Base-by-base conservation (phyloP, 1,140 invertebrate species). In the Cheumatopsyche charites region DNA sequence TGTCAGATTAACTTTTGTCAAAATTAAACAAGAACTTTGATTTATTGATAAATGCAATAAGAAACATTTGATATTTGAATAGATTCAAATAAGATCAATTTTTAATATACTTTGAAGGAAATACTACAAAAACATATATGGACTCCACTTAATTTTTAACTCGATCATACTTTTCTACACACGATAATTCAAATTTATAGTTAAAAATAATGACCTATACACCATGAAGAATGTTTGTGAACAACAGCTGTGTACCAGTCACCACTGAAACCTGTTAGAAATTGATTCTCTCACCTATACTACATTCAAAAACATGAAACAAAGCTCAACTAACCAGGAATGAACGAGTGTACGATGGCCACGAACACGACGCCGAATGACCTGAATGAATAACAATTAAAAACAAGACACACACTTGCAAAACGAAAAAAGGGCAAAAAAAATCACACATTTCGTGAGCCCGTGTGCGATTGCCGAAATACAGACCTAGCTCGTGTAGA, bases 401-500 rank as follows among this genome's bases (percentile, higher is more conserved):
- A 62, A 70, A 71, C 58, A 62, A 62, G 49, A 66, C 62, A 72
- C 73, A 72, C 65, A 69, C 73, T 75, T 70, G 55, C 73, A 62
- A 75, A 74, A 55, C 2, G 23, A 58, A 23, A 58, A 58, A 58
- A 13, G 11, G 23, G 11, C 23, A 58, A 58, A 58, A 58, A 58
- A 62, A 66, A 58, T 58, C 73, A 75, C 74, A 75, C 74, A 62
- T n/a, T 70, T 62, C 52, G 49, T 52, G 25, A 67, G 67, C 62
- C 67, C 62, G 67, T 42, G 70, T 17, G 52, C 61, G 66, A 29
- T 25, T 9, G 2, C n/a, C 25, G 11, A 11, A 23, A 74, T 83
- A 84, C 81, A 91, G 92, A 74, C 92, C 92, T 75, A 94, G 81
- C 75, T 90, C 90, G 47, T 90, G 87, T 9, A 94, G 83, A 76